phyloP scores from a whole-genome alignment of 2,113 vertebrate species.

The Serinus canaria region DNA sequence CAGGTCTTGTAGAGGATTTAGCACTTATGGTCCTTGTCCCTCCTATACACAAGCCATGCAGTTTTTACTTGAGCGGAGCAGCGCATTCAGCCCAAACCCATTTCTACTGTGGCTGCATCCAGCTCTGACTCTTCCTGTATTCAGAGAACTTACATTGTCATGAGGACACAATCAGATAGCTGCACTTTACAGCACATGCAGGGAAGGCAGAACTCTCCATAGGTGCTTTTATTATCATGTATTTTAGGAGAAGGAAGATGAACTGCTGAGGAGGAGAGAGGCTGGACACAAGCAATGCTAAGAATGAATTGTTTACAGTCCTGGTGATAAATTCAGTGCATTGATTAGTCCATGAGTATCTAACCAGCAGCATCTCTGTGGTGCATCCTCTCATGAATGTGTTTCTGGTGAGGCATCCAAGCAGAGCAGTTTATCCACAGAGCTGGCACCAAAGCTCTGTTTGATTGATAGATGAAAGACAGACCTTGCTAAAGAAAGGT shows the following conservation, averaged over 20 bases:
- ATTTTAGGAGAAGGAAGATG: background rate
- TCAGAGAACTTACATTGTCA: background rate
- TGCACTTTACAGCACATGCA: background rate
- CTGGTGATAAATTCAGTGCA: background rate
- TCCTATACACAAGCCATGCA: background rate
- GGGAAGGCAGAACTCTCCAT: background rate
- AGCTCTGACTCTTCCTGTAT: background rate
- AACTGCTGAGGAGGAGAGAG: background rate
- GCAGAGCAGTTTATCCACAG: background rate
- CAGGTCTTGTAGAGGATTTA: background rate
- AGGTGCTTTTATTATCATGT: background rate
- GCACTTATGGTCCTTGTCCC: background rate
- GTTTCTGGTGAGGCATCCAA: background rate
- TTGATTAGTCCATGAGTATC: background rate
- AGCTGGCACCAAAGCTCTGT: background rate
- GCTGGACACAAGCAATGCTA: background rate
- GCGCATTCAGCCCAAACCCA: background rate
- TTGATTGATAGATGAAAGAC: constrained; percentile 21
- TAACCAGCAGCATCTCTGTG: background rate
- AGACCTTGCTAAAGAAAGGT: constrained; percentile 32
- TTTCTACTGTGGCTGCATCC: background rate
- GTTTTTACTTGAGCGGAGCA: background rate
- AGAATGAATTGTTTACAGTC: background rate
- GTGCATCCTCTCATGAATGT: background rate
- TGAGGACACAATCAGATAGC: background rate